Percentiles rank a stretch among this genome's conserved stretches.
Evolutionary conservation across 2,113 vertebrate species (phyloP).

Genomic region (Lamprotornis superbus): DNA sequence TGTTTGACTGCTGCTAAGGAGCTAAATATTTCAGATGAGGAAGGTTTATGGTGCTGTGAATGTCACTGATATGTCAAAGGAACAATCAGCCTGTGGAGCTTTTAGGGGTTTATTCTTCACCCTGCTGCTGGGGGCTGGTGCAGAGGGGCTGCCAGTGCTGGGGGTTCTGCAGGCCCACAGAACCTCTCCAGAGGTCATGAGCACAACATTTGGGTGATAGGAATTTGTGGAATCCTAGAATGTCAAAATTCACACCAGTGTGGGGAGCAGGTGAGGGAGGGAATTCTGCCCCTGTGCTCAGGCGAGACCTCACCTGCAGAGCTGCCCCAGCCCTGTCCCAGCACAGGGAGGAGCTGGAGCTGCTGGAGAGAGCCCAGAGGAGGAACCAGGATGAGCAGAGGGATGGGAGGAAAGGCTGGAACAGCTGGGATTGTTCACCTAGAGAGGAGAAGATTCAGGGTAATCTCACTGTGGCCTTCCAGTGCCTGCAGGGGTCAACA

Average conservation of each 20-base stretch:
- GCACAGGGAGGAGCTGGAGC: background rate
- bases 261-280: background rate
- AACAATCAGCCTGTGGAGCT: background rate
- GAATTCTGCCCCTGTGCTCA: background rate
- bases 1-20: background rate
- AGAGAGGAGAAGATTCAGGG: fast-evolving
- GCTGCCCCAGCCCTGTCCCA: background rate
- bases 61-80: background rate
- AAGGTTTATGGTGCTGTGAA: background rate
- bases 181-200: background rate
- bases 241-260: fast-evolving
- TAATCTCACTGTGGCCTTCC: fast-evolving
- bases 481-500: background rate
- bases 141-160: background rate
- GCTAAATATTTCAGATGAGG: constrained; percentile 5
- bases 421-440: background rate
- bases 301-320: background rate
- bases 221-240: background rate
- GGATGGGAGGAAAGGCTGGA: background rate
- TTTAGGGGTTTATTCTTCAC: background rate
- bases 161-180: background rate
- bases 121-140: background rate
- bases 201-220: fast-evolving
- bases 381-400: fast-evolving
- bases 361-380: background rate